Evolutionary conservation across 2,888 invertebrate genomes (phyloP).

Genomic region (Entomobrya multifasciata): DNA sequence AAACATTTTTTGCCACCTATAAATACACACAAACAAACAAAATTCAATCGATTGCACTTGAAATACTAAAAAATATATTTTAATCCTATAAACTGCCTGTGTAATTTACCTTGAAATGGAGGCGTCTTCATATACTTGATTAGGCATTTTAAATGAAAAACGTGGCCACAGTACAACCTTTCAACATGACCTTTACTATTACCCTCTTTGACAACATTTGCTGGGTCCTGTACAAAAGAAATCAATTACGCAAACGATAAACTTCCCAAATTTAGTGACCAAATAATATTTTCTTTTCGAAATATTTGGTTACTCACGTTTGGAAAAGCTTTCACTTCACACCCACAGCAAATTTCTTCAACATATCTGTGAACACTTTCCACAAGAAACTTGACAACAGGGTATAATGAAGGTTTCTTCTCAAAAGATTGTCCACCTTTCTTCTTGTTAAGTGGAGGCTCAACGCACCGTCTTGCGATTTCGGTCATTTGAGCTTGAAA

Average conservation of each 20-base stretch:
- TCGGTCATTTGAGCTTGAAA: constrained; percentile 86
- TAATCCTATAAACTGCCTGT: too few species aligned
- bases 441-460: constrained; percentile 85
- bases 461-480: constrained; percentile 86
- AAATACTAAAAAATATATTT: too few species aligned
- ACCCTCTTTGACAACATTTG: constrained; percentile 83
- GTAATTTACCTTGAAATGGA: constrained; percentile 86
- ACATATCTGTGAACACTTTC: constrained; percentile 85
- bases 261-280: too few species aligned
- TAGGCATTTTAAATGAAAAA: constrained; percentile 87
- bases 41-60: too few species aligned
- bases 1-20: constrained; percentile 87
- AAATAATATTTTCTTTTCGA: neutral
- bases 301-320: constrained; percentile 81
- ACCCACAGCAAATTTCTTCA: constrained; percentile 85
- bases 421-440: constrained; percentile 83
- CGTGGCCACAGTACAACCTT: constrained; percentile 87
- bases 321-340: constrained; percentile 85
- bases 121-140: constrained; percentile 87
- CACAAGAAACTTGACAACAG: constrained; percentile 85
- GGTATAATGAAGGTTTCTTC: constrained; percentile 85
- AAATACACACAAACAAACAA: neutral
- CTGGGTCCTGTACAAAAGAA: constrained; percentile 81
- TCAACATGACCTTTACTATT: constrained; percentile 85
- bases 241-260: constrained; percentile 7